phyloP scores from a whole-genome alignment of 64 coral and sea anemone genomes.

The Dendrophyllia cribrosa region DNA sequence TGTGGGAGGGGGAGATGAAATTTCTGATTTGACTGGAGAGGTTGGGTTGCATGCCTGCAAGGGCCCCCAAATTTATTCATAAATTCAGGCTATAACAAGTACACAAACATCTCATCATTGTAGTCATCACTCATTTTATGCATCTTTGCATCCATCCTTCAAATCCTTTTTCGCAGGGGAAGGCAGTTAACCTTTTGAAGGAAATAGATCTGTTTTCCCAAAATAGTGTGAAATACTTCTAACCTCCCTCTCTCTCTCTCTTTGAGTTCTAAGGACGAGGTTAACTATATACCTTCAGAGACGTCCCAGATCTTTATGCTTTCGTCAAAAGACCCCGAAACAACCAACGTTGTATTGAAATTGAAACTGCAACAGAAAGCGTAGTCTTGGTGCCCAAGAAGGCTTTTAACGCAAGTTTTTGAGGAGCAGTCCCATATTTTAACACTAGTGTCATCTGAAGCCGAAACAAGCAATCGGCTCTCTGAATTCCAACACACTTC shows the following conservation, averaged over 20 bases:
- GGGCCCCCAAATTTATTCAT: too few species aligned
- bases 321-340: slow-evolving; percentile 80
- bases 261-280: not conserved
- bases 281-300: slow-evolving; percentile 31
- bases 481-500: slow-evolving; percentile 72
- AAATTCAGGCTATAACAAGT: too few species aligned
- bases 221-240: not conserved
- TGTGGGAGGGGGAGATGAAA: too few species aligned
- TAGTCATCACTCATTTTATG: too few species aligned
- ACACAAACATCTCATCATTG: too few species aligned
- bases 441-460: slow-evolving; percentile 68
- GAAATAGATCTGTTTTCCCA: too few species aligned
- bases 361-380: slow-evolving; percentile 81
- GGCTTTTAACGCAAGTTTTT: slow-evolving; percentile 19
- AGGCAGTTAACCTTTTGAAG: too few species aligned
- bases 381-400: slow-evolving; percentile 66
- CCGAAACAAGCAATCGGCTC: slow-evolving; percentile 61
- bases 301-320: slow-evolving; percentile 74
- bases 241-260: not conserved
- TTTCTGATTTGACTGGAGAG: too few species aligned
- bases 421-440: slow-evolving; percentile 58
- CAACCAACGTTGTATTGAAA: slow-evolving; percentile 53
- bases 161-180: too few species aligned
- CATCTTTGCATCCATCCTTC: too few species aligned
- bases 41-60: too few species aligned